phyloP scores from a whole-genome alignment of 1,140 invertebrate genomes.

The Drosophila subobscura region DNA sequence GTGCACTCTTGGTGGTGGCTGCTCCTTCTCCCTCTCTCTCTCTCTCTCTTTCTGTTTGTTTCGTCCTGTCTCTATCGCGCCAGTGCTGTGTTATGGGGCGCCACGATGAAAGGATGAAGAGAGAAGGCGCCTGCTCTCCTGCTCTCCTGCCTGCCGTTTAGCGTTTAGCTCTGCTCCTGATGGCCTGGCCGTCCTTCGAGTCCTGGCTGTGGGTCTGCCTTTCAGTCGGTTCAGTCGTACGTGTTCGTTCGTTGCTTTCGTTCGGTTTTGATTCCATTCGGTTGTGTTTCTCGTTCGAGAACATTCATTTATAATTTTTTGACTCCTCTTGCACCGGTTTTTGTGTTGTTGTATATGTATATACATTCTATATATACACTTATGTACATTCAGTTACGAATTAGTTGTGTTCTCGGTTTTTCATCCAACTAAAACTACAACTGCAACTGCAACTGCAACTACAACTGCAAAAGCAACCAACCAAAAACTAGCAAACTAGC shows the following conservation, averaged over 20 bases:
- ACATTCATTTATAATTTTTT: slow-evolving; percentile 84
- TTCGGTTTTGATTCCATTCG: slow-evolving; percentile 83
- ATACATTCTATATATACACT: slow-evolving; percentile 45
- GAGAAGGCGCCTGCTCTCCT: slow-evolving; percentile 3
- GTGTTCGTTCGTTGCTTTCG: slow-evolving; percentile 84
- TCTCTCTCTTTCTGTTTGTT: slow-evolving; percentile 13
- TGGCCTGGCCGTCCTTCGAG: slow-evolving; percentile 4
- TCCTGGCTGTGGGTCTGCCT: slow-evolving; percentile 33
- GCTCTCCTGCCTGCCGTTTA: neutral
- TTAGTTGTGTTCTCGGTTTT: slow-evolving; percentile 82
- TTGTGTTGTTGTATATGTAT: slow-evolving; percentile 73
- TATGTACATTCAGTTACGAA: slow-evolving; percentile 76
- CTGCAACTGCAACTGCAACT: slow-evolving; percentile 15
- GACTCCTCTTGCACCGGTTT: slow-evolving; percentile 83
- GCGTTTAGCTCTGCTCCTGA: neutral
- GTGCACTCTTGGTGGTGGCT: slow-evolving; percentile 24
- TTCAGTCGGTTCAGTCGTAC: slow-evolving; percentile 72
- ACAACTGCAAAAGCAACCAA: slow-evolving; percentile 26
- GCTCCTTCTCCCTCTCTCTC: slow-evolving; percentile 3
- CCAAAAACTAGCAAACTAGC: slow-evolving; percentile 31
- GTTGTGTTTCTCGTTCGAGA: slow-evolving; percentile 83
- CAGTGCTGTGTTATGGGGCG: slow-evolving; percentile 17
- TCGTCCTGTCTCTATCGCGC: slow-evolving; percentile 25
- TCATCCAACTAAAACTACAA: slow-evolving; percentile 55
- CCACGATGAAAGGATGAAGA: slow-evolving; percentile 24